Percentiles rank a stretch among this genome's conserved stretches.
These are phyloP conservation scores for Teleogryllus occipitalis DNA, from an alignment of 1,140 invertebrate genomes.

Conservation along the genomic window DNA sequence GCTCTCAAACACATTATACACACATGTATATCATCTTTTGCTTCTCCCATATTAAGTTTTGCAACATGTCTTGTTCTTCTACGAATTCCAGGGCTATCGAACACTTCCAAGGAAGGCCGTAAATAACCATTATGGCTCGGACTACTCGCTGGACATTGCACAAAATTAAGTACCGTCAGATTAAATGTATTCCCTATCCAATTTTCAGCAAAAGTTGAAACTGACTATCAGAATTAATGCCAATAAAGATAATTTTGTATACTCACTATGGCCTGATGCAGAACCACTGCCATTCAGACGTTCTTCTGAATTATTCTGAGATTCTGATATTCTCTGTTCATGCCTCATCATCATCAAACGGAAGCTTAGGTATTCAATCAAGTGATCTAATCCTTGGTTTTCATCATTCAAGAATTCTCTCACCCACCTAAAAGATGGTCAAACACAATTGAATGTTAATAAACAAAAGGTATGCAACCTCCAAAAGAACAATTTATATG, in stretches of 20 bases:
- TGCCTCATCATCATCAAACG: slow-evolving; percentile 85
- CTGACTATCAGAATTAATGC: too few species aligned
- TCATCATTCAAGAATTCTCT: slow-evolving; percentile 93
- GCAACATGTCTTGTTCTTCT: slow-evolving; percentile 75
- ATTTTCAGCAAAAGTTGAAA: too few species aligned
- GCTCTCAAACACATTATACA: slow-evolving; percentile 98
- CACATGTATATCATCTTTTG: slow-evolving; percentile 97
- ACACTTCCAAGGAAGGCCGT: slow-evolving; percentile 45
- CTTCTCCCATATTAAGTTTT: slow-evolving; percentile 92
- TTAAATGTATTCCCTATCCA: too few species aligned
- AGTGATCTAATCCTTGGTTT: slow-evolving; percentile 90
- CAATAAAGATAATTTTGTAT: not conserved
- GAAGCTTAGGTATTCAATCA: slow-evolving; percentile 96
- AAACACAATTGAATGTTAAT: not conserved
- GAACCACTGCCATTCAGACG: slow-evolving; percentile 32
- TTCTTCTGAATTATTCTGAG: slow-evolving; percentile 62
- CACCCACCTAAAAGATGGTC: slow-evolving; percentile 65
- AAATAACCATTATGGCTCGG: slow-evolving; percentile 18
- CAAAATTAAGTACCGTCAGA: too few species aligned
- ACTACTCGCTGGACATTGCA: slow-evolving; percentile 7
- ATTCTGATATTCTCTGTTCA: slow-evolving; percentile 68
- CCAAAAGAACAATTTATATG: too few species aligned
- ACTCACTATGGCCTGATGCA: not conserved
- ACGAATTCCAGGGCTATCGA: slow-evolving; percentile 61
- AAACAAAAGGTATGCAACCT: too few species aligned